Conservation (phyloP, 2,888 invertebrate species). For the Andrena hattorfiana region DNA sequence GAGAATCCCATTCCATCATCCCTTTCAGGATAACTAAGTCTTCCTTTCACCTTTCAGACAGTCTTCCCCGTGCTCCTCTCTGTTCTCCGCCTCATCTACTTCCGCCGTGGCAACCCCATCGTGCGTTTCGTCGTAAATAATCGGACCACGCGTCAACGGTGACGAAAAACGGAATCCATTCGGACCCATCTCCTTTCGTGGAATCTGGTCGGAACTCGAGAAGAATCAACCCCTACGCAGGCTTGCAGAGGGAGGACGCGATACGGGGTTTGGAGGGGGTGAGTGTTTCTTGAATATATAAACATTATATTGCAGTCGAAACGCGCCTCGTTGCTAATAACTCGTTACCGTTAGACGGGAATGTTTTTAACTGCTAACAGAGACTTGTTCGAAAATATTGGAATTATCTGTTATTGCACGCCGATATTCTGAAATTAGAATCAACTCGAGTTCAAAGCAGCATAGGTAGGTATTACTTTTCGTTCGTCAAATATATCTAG, state of each 20-base stretch:
- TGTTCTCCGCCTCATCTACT: conserved; percentile 25
- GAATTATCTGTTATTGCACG: too few species aligned
- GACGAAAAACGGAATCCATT: conserved; percentile 22
- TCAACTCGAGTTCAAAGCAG: too few species aligned
- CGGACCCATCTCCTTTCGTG: neutral
- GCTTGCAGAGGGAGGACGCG: conserved; percentile 8
- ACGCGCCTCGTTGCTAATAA: too few species aligned
- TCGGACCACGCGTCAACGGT: conserved; percentile 43
- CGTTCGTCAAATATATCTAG: too few species aligned
- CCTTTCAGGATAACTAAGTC: conserved; percentile 75
- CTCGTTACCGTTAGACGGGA: too few species aligned
- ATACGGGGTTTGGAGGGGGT: neutral
- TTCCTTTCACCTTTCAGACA: conserved; percentile 65
- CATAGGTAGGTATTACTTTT: too few species aligned
- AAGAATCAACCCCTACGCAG: neutral
- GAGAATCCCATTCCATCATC: conserved; percentile 68
- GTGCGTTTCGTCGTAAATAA: conserved; percentile 56
- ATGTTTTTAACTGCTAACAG: too few species aligned
- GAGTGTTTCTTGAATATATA: neutral
- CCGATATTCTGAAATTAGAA: neutral
- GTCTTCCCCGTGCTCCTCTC: conserved; percentile 21
- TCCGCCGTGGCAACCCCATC: conserved; percentile 13
- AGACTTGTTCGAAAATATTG: too few species aligned
- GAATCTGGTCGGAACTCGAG: conserved; percentile 6
- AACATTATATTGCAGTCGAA: too few species aligned